Evolutionary conservation across 2,888 invertebrate species (phyloP).

Genomic region (Ophonus ardosiacus): DNA sequence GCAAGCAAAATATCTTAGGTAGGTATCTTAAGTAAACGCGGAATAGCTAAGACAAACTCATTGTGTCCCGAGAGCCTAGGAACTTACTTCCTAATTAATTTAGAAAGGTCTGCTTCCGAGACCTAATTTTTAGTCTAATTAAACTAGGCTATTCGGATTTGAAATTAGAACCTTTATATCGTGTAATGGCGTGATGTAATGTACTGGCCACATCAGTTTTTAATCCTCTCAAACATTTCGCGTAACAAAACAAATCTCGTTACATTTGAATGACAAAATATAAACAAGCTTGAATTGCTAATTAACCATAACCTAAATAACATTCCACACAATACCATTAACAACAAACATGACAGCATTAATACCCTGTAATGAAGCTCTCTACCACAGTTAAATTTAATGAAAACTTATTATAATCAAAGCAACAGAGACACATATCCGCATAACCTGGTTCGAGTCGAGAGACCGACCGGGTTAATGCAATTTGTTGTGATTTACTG

Average conservation of each 20-base stretch:
- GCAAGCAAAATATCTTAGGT: too few species aligned
- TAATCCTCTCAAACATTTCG: not conserved
- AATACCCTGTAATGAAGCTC: constrained; percentile 34
- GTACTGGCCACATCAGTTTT: too few species aligned
- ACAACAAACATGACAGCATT: constrained; percentile 31
- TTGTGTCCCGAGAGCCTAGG: too few species aligned
- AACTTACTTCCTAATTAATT: too few species aligned
- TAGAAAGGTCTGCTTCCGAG: too few species aligned
- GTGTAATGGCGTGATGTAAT: too few species aligned
- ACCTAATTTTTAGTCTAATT: too few species aligned
- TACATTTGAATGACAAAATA: not conserved
- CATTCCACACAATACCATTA: constrained; percentile 30
- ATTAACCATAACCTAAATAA: constrained; percentile 43
- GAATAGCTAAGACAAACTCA: too few species aligned
- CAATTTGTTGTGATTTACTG: constrained; percentile 47
- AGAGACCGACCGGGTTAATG: constrained; percentile 29
- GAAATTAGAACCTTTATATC: too few species aligned
- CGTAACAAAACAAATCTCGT: not conserved
- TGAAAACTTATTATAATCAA: constrained; percentile 49
- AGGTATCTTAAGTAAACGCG: too few species aligned
- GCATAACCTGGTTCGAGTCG: not conserved
- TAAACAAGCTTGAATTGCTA: constrained; percentile 26
- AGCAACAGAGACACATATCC: constrained; percentile 30
- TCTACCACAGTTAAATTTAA: constrained; percentile 37
- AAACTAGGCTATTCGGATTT: too few species aligned